phyloP scores from a whole-genome alignment of 2,113 vertebrate species.

The Anoplopoma fimbria region DNA sequence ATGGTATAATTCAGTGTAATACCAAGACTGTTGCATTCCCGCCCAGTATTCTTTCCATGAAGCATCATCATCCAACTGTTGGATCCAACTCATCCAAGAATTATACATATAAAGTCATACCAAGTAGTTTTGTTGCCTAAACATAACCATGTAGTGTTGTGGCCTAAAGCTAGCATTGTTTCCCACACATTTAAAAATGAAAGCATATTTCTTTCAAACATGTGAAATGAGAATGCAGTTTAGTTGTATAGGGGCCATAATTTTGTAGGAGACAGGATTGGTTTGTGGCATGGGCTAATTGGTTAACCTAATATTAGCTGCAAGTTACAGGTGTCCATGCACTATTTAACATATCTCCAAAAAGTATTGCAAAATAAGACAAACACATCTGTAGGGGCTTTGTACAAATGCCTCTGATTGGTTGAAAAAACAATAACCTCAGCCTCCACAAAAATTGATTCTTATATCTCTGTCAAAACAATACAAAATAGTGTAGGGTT shows the following conservation, averaged over 20 bases:
- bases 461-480: background rate
- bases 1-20: background rate
- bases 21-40: background rate
- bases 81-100: too few species aligned
- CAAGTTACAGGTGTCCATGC: too few species aligned
- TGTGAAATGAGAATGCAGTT: too few species aligned
- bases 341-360: background rate
- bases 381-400: background rate
- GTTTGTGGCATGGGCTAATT: background rate
- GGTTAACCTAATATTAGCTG: too few species aligned
- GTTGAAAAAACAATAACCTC: background rate
- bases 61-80: too few species aligned
- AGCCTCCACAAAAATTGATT: background rate
- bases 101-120: too few species aligned
- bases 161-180: too few species aligned
- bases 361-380: background rate
- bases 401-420: background rate
- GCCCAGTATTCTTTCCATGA: too few species aligned
- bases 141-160: background rate
- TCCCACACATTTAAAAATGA: too few species aligned
- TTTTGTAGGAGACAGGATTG: background rate
- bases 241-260: too few species aligned
- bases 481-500: background rate
- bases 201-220: too few species aligned
- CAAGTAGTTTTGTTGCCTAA: too few species aligned